These are phyloP conservation scores for Lytechinus pictus DNA, from an alignment of 35 echinoderm and acorn worm genomes.

Conservation along the genomic window DNA sequence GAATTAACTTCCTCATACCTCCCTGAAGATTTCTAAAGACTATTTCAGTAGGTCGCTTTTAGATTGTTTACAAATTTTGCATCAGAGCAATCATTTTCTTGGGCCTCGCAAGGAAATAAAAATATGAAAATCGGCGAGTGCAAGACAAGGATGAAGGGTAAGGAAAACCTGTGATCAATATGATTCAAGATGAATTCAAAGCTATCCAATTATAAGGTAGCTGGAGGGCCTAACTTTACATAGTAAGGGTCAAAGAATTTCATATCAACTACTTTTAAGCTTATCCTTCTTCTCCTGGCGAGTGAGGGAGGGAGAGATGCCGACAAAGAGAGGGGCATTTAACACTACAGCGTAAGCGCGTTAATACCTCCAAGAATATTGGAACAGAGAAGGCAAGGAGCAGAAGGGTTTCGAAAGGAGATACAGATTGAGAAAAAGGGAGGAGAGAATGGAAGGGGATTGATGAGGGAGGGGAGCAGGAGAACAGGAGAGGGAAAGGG, in stretches of 20 bases:
- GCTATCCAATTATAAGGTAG: slow-evolving; percentile 49
- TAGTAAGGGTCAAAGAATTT: slow-evolving; percentile 29
- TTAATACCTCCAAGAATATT: neutral
- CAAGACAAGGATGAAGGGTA: neutral
- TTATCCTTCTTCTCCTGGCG: neutral
- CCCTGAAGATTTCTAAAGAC: neutral
- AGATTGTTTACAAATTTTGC: neutral
- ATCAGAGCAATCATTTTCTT: neutral
- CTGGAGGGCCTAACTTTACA: slow-evolving; percentile 17
- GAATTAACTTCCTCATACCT: neutral
- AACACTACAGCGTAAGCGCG: neutral
- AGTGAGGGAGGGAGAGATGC: neutral
- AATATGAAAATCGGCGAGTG: neutral
- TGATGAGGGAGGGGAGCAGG: neutral
- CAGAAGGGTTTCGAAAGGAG: no score
- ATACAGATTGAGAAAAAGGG: neutral
- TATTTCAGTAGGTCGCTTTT: neutral
- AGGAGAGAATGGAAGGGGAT: neutral
- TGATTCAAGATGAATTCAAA: neutral
- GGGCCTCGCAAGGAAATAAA: neutral
- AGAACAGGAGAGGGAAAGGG: neutral
- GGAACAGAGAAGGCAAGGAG: neutral
- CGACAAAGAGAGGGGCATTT: slow-evolving; percentile 27
- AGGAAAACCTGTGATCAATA: slow-evolving; percentile 15
- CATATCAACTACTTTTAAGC: neutral